These are phyloP conservation scores for Ciconia boyciana DNA, from an alignment of 2,113 vertebrate species.

Conservation along the genomic window DNA sequence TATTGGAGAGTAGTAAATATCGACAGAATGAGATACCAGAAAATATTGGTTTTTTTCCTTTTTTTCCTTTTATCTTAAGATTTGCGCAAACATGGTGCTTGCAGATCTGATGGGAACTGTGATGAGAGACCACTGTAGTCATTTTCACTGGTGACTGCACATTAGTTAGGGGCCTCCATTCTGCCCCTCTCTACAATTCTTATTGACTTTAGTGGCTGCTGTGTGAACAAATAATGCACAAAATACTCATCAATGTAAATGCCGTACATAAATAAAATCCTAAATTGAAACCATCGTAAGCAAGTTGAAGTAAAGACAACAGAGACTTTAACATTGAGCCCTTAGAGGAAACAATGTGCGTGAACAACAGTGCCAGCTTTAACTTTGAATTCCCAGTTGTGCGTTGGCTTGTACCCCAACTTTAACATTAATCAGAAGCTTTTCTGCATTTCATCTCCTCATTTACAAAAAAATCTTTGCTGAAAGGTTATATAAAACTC, in stretches of 20 bases:
- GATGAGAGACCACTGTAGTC: background rate
- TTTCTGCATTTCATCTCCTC: conserved; percentile 41
- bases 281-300: background rate
- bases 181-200: background rate
- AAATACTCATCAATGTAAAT: conserved; percentile 14
- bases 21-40: background rate
- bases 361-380: background rate
- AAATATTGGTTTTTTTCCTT: background rate
- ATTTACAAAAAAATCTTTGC: conserved; percentile 60
- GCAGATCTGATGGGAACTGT: background rate
- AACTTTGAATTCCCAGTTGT: conserved; percentile 3
- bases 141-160: background rate
- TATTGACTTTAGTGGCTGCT: background rate
- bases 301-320: background rate
- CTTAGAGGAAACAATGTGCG: background rate
- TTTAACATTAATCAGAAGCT: conserved; percentile 53
- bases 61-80: background rate
- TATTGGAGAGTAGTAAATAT: conserved; percentile 29
- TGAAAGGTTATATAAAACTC: conserved; percentile 63
- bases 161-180: background rate
- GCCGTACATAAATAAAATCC: conserved; percentile 14
- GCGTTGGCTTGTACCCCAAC: conserved; percentile 3
- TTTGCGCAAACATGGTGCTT: background rate
- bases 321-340: background rate
- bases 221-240: conserved; percentile 5